These are phyloP conservation scores for Metalampra italica DNA, from an alignment of 2,888 invertebrate species.

Conservation along the genomic window DNA sequence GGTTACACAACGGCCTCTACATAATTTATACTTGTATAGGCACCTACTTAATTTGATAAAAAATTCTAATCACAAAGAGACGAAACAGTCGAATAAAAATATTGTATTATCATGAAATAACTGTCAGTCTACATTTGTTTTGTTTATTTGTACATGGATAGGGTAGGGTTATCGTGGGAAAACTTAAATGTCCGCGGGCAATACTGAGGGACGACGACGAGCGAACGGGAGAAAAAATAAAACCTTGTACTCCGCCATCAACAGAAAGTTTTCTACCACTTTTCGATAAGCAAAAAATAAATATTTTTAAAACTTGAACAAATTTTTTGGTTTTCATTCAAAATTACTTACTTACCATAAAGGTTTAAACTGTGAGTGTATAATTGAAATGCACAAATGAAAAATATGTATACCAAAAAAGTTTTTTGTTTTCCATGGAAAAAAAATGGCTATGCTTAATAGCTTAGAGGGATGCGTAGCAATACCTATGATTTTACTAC, in stretches of 20 bases:
- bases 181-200: conserved; percentile 9
- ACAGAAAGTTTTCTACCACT: too few species aligned
- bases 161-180: conserved; percentile 13
- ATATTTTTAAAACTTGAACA: too few species aligned
- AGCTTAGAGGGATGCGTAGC: conserved; percentile 13
- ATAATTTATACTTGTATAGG: too few species aligned
- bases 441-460: conserved; percentile 14
- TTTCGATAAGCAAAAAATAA: too few species aligned
- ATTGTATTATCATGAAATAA: neutral
- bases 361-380: too few species aligned
- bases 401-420: neutral
- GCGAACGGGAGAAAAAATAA: conserved; percentile 1
- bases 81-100: neutral
- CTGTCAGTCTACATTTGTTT: neutral
- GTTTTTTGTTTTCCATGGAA: neutral
- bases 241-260: neutral
- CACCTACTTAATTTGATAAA: too few species aligned
- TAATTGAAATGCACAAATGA: too few species aligned
- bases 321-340: too few species aligned
- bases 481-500: conserved; percentile 33
- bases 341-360: too few species aligned
- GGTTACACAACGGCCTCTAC: too few species aligned
- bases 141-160: neutral
- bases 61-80: neutral
- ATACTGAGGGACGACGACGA: conserved; percentile 1